Evolutionary conservation across 1,140 invertebrate species (phyloP), one percentile per base, ranked within the genome.

Genomic region (Cepaea nemoralis): DNA sequence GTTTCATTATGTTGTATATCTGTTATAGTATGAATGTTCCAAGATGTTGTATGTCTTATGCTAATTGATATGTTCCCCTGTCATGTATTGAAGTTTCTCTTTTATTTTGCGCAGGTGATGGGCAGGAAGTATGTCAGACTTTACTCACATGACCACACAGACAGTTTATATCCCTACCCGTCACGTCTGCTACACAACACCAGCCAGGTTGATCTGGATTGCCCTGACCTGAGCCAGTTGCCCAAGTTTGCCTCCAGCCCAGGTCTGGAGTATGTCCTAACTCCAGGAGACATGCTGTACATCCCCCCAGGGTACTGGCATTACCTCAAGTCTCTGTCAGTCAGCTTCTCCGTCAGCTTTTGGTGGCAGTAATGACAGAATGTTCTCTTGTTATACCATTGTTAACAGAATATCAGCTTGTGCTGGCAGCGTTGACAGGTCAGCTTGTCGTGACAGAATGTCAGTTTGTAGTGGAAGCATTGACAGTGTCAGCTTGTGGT

Each of bases 91-190:
- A 10, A 45, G 42, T 45, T 55, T 55, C n/a, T 55, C 6, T 55
- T 10, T 55, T 71, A 22, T 71, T 24, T 71, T 45, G 39, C 37
- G 24, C 67, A 75, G 95, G 83, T 94, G 14, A 75, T 98, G 88
- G 98, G 98, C 0, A 93, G 93, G 70, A 99, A 99, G 91, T 94
- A 94, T 87, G 92, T 99, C 50, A 94, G 97, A 80, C 91, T 99
- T 39, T 98, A 95, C 90, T 90, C 94, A 59, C 94, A 95, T 1
- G 88, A 94, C 67, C 94, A 96, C 87, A 94, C 94, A 0, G 82
- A 92, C 12, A 93, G 93, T 87, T 91, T 99, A 0, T 98, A 98
- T 92, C 95, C 97, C 0, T 94, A 97, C 91, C 93, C 95, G 66
- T 94, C 94, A 75, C 93, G 93, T 80, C 91, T 99, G 73, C 90